Percentiles rank a stretch among this genome's conserved stretches.
phyloP scores from a whole-genome alignment of 2,888 invertebrate species.

The Chloromyia formosa region DNA sequence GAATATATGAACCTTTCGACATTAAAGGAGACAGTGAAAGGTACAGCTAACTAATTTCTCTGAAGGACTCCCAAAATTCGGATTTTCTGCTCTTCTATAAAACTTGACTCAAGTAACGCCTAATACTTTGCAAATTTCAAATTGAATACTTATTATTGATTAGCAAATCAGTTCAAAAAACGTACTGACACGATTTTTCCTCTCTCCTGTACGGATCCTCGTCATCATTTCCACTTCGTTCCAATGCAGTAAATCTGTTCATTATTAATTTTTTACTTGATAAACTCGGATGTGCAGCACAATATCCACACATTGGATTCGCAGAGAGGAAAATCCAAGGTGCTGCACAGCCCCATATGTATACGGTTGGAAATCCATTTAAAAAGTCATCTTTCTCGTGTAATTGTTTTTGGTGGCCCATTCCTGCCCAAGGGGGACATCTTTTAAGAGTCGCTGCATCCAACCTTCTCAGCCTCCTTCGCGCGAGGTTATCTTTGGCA shows the following conservation, averaged over 20 bases:
- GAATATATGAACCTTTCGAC: neutral
- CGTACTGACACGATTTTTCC: neutral
- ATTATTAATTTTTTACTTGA: conserved; percentile 39
- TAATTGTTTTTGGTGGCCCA: conserved; percentile 48
- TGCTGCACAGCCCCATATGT: conserved; percentile 44
- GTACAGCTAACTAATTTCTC: too few species aligned
- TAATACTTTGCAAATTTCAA: too few species aligned
- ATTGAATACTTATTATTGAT: too few species aligned
- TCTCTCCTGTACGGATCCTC: neutral
- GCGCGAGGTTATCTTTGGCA: conserved; percentile 15
- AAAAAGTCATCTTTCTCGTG: conserved; percentile 53
- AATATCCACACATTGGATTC: neutral
- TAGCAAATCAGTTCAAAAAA: too few species aligned
- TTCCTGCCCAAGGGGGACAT: conserved; percentile 44
- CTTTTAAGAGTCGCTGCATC: neutral
- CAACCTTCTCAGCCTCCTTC: neutral
- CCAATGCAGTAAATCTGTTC: conserved; percentile 20
- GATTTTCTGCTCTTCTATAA: too few species aligned
- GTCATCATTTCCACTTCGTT: neutral
- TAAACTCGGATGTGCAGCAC: neutral
- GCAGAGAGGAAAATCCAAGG: neutral
- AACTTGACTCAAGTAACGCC: too few species aligned
- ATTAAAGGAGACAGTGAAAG: too few species aligned
- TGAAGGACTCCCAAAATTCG: too few species aligned
- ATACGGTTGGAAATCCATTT: conserved; percentile 35